phyloP scores from a whole-genome alignment of 2,797 vertebrate species.

The Brachyrhaphis roseni region DNA sequence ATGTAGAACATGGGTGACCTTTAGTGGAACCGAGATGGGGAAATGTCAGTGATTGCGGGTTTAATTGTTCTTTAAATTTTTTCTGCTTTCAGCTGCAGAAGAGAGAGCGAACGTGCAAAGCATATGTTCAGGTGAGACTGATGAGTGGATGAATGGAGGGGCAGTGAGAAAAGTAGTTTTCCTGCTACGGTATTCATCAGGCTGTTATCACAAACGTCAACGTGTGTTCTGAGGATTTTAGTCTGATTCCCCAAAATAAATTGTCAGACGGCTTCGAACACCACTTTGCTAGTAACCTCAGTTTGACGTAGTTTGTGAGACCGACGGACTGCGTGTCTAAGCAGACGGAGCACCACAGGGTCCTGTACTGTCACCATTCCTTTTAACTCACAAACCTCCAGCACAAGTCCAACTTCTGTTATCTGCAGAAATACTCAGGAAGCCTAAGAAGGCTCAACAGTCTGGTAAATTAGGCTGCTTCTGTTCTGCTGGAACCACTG shows the following conservation, averaged over 20 bases:
- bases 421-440: not conserved
- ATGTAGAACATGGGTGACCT: constrained; percentile 48
- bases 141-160: not conserved
- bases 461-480: too few relatives aligned
- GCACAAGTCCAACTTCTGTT: not conserved
- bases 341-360: not conserved
- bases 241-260: not conserved
- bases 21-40: constrained; percentile 36
- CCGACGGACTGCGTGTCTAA: not conserved
- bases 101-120: constrained; percentile 89
- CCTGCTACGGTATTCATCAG: not conserved
- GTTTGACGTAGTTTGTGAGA: not conserved
- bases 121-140: constrained; percentile 88
- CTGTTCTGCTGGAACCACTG: too few relatives aligned
- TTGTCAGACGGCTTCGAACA: not conserved
- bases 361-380: not conserved
- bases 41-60: constrained; percentile 61
- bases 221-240: not conserved
- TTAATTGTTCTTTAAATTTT: constrained; percentile 34
- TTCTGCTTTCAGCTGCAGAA: constrained; percentile 86
- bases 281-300: not conserved
- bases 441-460: too few relatives aligned
- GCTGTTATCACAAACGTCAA: not conserved
- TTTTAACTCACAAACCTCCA: not conserved
- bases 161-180: not conserved